These are phyloP conservation scores for Eunapius fragilis DNA, from an alignment of 37 sponge, comb jelly and placozoan genomes.

Conservation along the genomic window DNA sequence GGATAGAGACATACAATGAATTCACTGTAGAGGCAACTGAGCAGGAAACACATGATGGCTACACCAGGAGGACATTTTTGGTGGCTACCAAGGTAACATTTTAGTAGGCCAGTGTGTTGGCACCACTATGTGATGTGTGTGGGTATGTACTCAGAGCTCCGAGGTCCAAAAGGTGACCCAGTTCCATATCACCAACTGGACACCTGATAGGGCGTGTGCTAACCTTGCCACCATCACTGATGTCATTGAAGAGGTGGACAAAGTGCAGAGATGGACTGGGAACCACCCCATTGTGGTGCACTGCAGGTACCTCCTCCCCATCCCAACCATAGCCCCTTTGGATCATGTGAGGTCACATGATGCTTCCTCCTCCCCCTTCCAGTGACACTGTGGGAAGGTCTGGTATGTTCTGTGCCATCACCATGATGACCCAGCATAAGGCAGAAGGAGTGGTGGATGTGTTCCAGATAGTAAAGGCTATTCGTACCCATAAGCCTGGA, in stretches of 20 bases:
- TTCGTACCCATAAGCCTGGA: slow-evolving; percentile 61
- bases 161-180: slow-evolving; percentile 39
- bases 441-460: slow-evolving; percentile 69
- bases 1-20: slow-evolving; percentile 33
- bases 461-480: slow-evolving; percentile 57
- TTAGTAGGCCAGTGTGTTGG: too few species aligned
- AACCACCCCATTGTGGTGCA: slow-evolving; percentile 55
- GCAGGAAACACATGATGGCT: slow-evolving; percentile 15
- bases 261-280: slow-evolving; percentile 62
- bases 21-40: slow-evolving; percentile 14
- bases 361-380: not conserved
- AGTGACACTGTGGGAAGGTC: slow-evolving; percentile 58
- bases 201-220: slow-evolving; percentile 12
- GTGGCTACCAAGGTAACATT: slow-evolving; percentile 35
- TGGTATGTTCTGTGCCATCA: slow-evolving; percentile 59
- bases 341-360: not conserved
- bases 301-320: slow-evolving; percentile 28
- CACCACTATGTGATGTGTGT: not conserved
- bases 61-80: slow-evolving; percentile 17
- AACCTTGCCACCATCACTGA: slow-evolving; percentile 13
- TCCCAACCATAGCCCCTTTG: not conserved
- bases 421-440: slow-evolving; percentile 52
- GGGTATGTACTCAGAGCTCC: not conserved
- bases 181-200: slow-evolving; percentile 58
- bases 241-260: slow-evolving; percentile 43